A percentile compares a stretch with the other conserved stretches of the same genome.
phyloP scores from a whole-genome alignment of 2,888 invertebrate genomes.

The Drepanosiphum platanoidis region DNA sequence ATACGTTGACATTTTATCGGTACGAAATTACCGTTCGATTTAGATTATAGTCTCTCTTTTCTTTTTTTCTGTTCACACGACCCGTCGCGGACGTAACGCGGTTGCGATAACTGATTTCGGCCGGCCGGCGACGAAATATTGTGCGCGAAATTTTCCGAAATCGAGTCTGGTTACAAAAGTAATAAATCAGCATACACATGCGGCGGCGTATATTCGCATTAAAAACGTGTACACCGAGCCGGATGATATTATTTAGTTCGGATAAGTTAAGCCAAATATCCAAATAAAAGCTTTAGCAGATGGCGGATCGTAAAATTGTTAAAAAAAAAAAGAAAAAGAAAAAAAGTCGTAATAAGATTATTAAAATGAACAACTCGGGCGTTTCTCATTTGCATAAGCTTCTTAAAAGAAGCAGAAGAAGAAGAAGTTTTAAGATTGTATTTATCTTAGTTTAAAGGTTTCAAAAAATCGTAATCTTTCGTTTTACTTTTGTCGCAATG shows the following conservation, averaged over 20 bases:
- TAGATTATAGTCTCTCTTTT: too few relatives aligned
- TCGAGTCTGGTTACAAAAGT: not conserved
- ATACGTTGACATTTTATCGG: too few relatives aligned
- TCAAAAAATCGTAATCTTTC: constrained; percentile 29
- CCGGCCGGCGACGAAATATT: too few relatives aligned
- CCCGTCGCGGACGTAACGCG: not conserved
- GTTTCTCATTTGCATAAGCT: constrained; percentile 52
- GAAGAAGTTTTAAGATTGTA: constrained; percentile 39
- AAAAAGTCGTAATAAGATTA: constrained; percentile 32
- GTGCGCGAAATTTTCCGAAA: not conserved
- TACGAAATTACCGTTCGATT: too few relatives aligned
- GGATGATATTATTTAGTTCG: not conserved
- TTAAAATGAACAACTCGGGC: constrained; percentile 32
- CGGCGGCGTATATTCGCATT: too few relatives aligned
- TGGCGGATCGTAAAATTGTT: constrained; percentile 33
- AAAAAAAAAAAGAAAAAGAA: too few relatives aligned
- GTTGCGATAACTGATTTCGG: not conserved
- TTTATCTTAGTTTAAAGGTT: constrained; percentile 30
- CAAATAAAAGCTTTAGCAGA: constrained; percentile 6
- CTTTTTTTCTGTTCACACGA: not conserved
- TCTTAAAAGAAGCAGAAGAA: not conserved
- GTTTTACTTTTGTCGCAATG: constrained; percentile 34
- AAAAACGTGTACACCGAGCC: too few relatives aligned
- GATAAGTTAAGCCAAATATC: not conserved
- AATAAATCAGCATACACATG: not conserved